These are phyloP conservation scores for Ursus arctos DNA, from an alignment of 2,113 vertebrate genomes.

Conservation along the genomic window DNA sequence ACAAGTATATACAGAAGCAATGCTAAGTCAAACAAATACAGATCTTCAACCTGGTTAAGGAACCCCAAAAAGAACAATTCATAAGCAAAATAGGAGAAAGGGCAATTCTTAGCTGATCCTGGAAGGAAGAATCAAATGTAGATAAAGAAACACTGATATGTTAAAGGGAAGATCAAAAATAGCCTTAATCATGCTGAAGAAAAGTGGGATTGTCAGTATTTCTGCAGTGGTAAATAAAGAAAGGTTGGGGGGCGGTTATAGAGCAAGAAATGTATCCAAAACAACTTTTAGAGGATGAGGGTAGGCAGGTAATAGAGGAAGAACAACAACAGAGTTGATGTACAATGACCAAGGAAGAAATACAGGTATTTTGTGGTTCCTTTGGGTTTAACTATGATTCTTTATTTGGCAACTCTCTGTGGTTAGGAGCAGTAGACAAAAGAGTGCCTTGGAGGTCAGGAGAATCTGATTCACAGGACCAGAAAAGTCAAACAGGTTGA, in stretches of 20 bases:
- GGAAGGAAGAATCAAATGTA: not conserved
- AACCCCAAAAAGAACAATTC: not conserved
- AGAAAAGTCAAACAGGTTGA: not conserved
- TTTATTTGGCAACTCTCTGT: slow-evolving; percentile 52
- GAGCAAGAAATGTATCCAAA: slow-evolving; percentile 48
- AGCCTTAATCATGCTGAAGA: not conserved
- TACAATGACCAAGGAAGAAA: slow-evolving; percentile 31
- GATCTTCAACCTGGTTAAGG: slow-evolving; percentile 79
- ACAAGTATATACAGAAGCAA: slow-evolving; percentile 88
- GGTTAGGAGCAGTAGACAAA: not conserved
- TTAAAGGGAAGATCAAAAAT: not conserved
- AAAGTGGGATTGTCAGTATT: not conserved
- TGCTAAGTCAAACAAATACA: slow-evolving; percentile 89
- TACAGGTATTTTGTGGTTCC: not conserved
- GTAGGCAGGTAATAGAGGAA: slow-evolving; percentile 18
- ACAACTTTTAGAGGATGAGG: slow-evolving; percentile 2
- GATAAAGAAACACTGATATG: not conserved
- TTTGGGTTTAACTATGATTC: slow-evolving; percentile 64
- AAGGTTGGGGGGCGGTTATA: not conserved
- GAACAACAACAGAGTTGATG: slow-evolving; percentile 8
- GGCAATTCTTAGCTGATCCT: not conserved
- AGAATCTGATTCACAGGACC: not conserved
- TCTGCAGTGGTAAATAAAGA: not conserved
- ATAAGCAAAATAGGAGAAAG: not conserved
- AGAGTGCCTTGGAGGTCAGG: not conserved